Conservation (phyloP, 2,797 vertebrate genomes). For the Sitta carolinensis region DNA sequence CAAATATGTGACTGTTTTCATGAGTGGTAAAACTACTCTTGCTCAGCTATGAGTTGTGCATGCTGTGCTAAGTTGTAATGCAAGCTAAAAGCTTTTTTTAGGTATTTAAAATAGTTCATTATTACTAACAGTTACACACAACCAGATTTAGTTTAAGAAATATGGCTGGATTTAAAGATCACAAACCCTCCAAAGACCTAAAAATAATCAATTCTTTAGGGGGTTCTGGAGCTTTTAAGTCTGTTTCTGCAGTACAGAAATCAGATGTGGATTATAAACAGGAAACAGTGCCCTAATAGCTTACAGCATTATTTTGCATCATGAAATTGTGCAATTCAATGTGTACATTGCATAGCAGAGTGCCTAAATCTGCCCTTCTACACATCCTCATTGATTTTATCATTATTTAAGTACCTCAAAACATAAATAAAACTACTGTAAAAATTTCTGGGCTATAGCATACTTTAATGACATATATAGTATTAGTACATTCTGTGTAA, state of each 20-base stretch:
- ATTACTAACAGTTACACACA: background rate
- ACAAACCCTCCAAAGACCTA: background rate
- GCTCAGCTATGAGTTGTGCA: background rate
- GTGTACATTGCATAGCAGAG: too few relatives aligned
- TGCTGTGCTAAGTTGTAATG: background rate
- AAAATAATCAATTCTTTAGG: conserved; percentile 27
- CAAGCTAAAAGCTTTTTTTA: background rate
- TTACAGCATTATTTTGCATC: background rate
- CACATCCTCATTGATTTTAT: background rate
- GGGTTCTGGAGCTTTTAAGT: background rate
- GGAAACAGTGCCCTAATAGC: background rate
- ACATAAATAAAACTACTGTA: background rate
- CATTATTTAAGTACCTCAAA: background rate
- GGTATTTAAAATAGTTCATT: background rate
- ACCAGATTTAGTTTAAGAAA: conserved; percentile 2
- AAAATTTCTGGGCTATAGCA: background rate
- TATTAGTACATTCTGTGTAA: background rate
- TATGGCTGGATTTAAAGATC: background rate
- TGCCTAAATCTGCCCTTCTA: background rate
- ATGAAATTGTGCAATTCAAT: background rate
- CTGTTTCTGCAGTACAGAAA: background rate
- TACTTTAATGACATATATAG: background rate
- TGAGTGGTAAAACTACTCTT: background rate
- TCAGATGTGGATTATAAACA: background rate
- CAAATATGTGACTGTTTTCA: background rate